phyloP scores from a whole-genome alignment of 2,797 vertebrate genomes.

The Amniataba percoides region DNA sequence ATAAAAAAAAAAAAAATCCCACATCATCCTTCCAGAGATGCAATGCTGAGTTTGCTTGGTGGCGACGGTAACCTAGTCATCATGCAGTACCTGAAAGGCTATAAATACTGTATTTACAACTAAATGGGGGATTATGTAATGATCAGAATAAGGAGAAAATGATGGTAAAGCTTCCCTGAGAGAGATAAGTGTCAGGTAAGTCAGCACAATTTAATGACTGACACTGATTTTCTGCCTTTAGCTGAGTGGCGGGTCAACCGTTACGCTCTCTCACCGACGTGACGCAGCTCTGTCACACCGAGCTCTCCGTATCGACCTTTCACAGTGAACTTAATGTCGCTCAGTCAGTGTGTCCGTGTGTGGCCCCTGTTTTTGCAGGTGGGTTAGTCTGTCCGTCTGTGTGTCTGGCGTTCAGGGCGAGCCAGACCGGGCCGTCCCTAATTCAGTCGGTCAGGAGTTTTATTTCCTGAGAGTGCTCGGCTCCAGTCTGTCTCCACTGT shows the following conservation, averaged over 20 bases:
- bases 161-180: background rate
- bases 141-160: background rate
- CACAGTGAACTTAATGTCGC: slow-evolving; percentile 24
- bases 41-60: slow-evolving; percentile 9
- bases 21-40: slow-evolving; percentile 33
- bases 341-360: slow-evolving; percentile 11
- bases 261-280: background rate
- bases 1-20: slow-evolving; percentile 54
- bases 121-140: background rate
- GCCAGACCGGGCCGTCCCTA: slow-evolving; percentile 36
- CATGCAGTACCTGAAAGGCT: slow-evolving; percentile 19
- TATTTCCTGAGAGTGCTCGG: slow-evolving; percentile 53
- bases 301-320: slow-evolving; percentile 36
- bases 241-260: background rate
- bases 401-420: slow-evolving; percentile 22
- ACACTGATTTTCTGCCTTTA: slow-evolving; percentile 1
- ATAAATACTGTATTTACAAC: slow-evolving; percentile 38
- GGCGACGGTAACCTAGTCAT: slow-evolving; percentile 24
- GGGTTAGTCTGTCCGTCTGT: slow-evolving; percentile 24
- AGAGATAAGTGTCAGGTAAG: slow-evolving; percentile 2
- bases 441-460: slow-evolving; percentile 55
- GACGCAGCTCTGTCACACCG: background rate
- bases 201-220: background rate
- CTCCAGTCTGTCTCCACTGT: slow-evolving; percentile 70
- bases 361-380: slow-evolving; percentile 40